Evolutionary conservation across 2,113 vertebrate genomes (phyloP), one percentile per base, ranked within the genome.

Genomic region (Coturnix japonica): DNA sequence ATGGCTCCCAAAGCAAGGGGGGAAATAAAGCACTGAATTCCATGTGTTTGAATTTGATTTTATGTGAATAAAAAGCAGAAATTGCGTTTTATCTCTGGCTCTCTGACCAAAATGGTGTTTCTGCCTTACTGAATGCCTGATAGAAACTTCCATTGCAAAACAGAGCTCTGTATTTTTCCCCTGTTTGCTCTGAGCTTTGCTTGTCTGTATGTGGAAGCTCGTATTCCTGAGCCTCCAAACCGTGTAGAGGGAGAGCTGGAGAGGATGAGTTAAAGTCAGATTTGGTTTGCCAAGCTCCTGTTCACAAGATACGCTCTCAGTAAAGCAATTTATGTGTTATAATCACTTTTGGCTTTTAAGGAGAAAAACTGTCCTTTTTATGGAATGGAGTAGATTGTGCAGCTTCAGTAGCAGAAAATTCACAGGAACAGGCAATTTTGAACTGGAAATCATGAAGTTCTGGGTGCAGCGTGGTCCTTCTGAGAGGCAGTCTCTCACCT

Each of bases 261-360:
- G 35, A 65, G 30, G 65, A 18, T 43, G 33, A 5, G 0, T 31
- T 13, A 1, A 22, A 59, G 67, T 69, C 74, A 47, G 51, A 21
- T 54, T 19, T 30, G 78, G 39, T 41, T 60, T 71, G 86, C 67
- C 51, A 41, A 28, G 31, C 47, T 81, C 70, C 33, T 74, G 91
- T 78, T 87, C 86, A 91, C 85, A 85, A 94, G 73, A 69, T 47
- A 1, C 6, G 26, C 60, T 96, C 80, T 82, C 23, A 56, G 41
- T 35, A 84, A 87, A 91, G 66, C 78, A 69, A 94, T 93, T 96
- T 89, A 77, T 76, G 60, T 77, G 54, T 82, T 90, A 63, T 54
- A 90, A 90, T 84, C 63, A 39, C 81, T 91, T 91, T 91, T 72
- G 66, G 25, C 56, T 71, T 77, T 69, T 76, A 49, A 39, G 66